Evolutionary conservation across 2,888 invertebrate genomes (phyloP).

Genomic region (Dioctria linearis): DNA sequence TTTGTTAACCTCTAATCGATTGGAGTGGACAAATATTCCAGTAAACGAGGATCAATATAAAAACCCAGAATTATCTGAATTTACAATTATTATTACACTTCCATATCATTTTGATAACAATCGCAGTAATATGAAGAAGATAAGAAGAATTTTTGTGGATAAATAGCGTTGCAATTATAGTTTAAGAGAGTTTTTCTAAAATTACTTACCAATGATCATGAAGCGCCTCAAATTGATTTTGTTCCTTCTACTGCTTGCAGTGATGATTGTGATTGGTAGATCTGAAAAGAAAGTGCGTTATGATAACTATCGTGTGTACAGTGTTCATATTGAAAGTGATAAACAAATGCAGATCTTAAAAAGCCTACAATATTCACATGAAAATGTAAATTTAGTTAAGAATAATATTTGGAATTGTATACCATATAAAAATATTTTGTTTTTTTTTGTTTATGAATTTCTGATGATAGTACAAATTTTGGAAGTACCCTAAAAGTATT

Average conservation of each 20-base stretch:
- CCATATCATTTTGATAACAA: too few species aligned
- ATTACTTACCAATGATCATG: too few species aligned
- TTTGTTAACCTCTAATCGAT: too few species aligned
- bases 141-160: too few species aligned
- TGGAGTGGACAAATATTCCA: too few species aligned
- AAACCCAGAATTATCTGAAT: too few species aligned
- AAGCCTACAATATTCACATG: slow-evolving; percentile 3
- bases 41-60: too few species aligned
- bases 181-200: too few species aligned
- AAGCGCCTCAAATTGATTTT: too few species aligned
- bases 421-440: neutral
- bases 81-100: too few species aligned
- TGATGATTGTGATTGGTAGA: neutral
- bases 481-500: slow-evolving; percentile 66
- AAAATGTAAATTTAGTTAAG: neutral
- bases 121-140: too few species aligned
- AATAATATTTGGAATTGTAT: neutral
- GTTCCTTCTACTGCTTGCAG: neutral
- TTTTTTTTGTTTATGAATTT: slow-evolving; percentile 1
- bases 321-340: slow-evolving; percentile 70
- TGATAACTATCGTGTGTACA: slow-evolving; percentile 67
- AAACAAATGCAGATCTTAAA: slow-evolving; percentile 71
- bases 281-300: slow-evolving; percentile 63
- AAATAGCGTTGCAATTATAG: too few species aligned
- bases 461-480: slow-evolving; percentile 6